These are phyloP conservation scores for Hippocampus zosterae DNA, from an alignment of 2,113 vertebrate genomes.

Conservation along the genomic window DNA sequence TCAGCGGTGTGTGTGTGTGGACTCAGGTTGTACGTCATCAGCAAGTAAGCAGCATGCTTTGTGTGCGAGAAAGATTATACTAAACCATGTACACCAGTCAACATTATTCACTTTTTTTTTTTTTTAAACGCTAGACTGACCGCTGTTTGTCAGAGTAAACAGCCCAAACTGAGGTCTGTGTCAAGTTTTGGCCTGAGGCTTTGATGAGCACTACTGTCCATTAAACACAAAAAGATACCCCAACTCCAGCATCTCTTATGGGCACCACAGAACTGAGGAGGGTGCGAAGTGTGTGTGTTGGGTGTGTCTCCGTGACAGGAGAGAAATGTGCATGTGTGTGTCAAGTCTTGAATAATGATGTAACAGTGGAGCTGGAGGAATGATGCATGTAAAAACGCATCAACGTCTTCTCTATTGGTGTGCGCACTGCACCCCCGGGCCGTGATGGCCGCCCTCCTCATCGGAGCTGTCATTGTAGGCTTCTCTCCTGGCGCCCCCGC, in stretches of 20 bases:
- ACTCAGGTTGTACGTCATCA: slow-evolving; percentile 43
- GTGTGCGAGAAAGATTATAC: slow-evolving; percentile 50
- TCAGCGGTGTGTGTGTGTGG: slow-evolving; percentile 15
- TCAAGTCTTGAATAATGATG: slow-evolving; percentile 51
- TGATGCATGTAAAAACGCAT: slow-evolving; percentile 37
- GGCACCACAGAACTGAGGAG: slow-evolving; percentile 51
- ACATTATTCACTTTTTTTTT: slow-evolving; percentile 52
- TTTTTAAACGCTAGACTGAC: slow-evolving; percentile 18
- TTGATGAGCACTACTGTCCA: slow-evolving; percentile 49
- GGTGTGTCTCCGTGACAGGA: slow-evolving; percentile 22
- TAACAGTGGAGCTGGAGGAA: slow-evolving; percentile 47
- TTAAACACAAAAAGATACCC: slow-evolving; percentile 48
- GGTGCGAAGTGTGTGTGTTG: slow-evolving; percentile 20
- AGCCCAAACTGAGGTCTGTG: slow-evolving; percentile 28
- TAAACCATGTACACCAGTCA: slow-evolving; percentile 57
- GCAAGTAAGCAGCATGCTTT: slow-evolving; percentile 55
- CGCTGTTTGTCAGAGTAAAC: slow-evolving; percentile 46
- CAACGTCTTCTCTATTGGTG: slow-evolving; percentile 80
- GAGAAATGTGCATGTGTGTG: slow-evolving; percentile 40
- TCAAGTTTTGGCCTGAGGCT: slow-evolving; percentile 37
- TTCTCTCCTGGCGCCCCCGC: slow-evolving; percentile 86
- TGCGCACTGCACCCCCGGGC: slow-evolving; percentile 96
- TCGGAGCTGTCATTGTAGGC: slow-evolving; percentile 98
- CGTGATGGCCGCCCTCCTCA: slow-evolving; percentile 92
- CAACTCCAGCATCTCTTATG: slow-evolving; percentile 47